These are phyloP conservation scores for Oenanthe melanoleuca DNA, from an alignment of 2,113 vertebrate genomes.

Conservation along the genomic window DNA sequence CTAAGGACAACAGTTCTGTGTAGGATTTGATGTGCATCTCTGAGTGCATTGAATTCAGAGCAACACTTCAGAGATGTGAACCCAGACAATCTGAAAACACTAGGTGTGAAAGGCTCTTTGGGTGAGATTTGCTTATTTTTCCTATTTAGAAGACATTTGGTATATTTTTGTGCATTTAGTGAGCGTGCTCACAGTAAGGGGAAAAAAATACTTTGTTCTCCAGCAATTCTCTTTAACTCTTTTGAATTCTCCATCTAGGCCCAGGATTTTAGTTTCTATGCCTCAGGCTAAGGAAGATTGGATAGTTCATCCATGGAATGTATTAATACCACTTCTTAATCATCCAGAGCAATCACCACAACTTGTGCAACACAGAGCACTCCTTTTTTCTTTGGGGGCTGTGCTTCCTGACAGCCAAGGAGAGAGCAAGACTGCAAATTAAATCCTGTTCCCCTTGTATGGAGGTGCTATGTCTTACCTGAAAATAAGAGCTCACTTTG, in stretches of 20 bases:
- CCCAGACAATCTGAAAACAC: not conserved
- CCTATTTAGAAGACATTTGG: not conserved
- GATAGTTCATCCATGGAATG: constrained; percentile 41
- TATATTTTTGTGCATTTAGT: not conserved
- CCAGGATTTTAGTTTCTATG: constrained; percentile 52
- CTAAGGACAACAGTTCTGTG: not conserved
- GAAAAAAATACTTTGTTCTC: not conserved
- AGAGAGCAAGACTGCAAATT: not conserved
- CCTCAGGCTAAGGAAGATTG: constrained; percentile 62
- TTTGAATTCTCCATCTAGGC: not conserved
- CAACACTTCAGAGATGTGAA: not conserved
- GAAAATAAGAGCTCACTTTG: not conserved
- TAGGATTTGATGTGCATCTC: not conserved
- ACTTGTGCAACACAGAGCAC: constrained; percentile 51
- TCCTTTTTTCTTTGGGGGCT: constrained; percentile 43
- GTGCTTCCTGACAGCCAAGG: not conserved
- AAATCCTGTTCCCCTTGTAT: not conserved
- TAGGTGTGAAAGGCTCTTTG: not conserved
- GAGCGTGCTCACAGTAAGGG: not conserved
- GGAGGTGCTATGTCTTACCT: not conserved
- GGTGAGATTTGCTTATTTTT: not conserved
- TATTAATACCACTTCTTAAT: constrained; percentile 58
- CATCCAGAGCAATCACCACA: constrained; percentile 24
- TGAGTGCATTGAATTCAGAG: not conserved
- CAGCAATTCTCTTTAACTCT: not conserved